Base-by-base conservation (phyloP, 2,888 invertebrate species). In the Tipula lateralis region DNA sequence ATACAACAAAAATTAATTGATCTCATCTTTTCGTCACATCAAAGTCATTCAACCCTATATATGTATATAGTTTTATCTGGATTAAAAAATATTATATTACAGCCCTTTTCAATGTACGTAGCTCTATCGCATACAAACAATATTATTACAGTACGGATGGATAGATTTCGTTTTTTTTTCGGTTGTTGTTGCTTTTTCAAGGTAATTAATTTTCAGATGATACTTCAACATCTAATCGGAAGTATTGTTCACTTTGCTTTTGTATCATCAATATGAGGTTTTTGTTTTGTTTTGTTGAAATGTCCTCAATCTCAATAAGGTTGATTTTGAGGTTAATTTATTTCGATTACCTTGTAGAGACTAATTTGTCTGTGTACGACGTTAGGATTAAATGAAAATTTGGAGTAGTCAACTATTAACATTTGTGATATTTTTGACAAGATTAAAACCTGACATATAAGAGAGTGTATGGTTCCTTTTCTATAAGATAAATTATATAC, bases 21-120 rank as follows among this genome's bases (percentile, higher is more conserved):
- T 66, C 66, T 66, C 66, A 24, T 66, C 66, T 66, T 66, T 66
- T 66, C 66, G 24, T 66, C 66, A 66, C 66, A 66, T 66, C 66
- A 66, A 66, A 66, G 66, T 66, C 66, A 66, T 66, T 66, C 66
- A 66, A 66, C 66, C 66, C 66, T 66, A 66, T n/a, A n/a, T n/a
- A n/a, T 50, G 32, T 32, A 32, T 6, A 44, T 24, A 66, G 66
- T 9, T 66, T 66, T 66, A 66, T 66, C 66, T 66, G 24, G 66
- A 66, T 66, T 66, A 66, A 66, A n/a, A 66, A 66, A 24, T 66
- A 66, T 66, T 24, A 66, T 66, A 66, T 66, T 66, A 24, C 66
- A 24, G 66, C 24, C 66, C 66, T 66, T 66, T 66, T 66, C 66
- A 66, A 2, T 24, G 24, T 1, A 9, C 24, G 24, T 66, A 24